These are phyloP conservation scores for Trichoplax adhaerens DNA, from an alignment of 37 sponge, comb jelly and placozoan species.

Conservation along the genomic window DNA sequence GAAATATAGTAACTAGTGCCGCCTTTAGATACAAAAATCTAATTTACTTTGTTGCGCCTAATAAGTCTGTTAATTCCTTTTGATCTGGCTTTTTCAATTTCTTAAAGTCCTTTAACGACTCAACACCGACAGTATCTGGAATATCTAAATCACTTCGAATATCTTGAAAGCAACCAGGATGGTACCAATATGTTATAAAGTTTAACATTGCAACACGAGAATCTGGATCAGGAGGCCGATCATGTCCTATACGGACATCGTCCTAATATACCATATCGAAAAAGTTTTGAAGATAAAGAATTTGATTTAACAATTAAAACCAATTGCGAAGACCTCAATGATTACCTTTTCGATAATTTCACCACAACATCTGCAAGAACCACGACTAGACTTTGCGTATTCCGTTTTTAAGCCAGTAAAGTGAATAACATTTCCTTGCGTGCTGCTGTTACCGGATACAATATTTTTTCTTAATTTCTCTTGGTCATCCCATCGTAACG, in stretches of 20 bases:
- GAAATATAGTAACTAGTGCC: too few species aligned
- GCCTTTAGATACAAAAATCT: neutral
- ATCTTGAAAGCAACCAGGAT: too few species aligned
- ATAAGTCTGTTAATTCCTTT: constrained; percentile 15
- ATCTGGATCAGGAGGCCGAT: too few species aligned
- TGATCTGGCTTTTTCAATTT: constrained; percentile 53
- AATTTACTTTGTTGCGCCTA: neutral
- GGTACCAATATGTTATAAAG: too few species aligned
- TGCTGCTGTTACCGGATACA: constrained; percentile 13
- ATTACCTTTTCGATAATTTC: constrained; percentile 57
- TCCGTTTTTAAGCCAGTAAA: constrained; percentile 16
- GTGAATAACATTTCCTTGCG: too few species aligned
- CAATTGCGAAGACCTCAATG: too few species aligned
- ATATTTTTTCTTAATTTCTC: constrained; percentile 48
- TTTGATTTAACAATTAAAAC: too few species aligned
- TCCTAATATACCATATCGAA: too few species aligned
- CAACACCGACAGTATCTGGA: constrained; percentile 26
- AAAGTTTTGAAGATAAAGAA: too few species aligned
- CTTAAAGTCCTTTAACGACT: constrained; percentile 40
- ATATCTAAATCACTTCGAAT: neutral
- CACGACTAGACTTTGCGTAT: constrained; percentile 73
- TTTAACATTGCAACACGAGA: too few species aligned
- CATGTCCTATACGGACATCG: too few species aligned
- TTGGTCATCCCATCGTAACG: constrained; percentile 87
- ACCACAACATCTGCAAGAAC: constrained; percentile 49